Evolutionary conservation across 2,888 invertebrate genomes (phyloP), one percentile per base, ranked within the genome.

Genomic region (Ormia ochracea): DNA sequence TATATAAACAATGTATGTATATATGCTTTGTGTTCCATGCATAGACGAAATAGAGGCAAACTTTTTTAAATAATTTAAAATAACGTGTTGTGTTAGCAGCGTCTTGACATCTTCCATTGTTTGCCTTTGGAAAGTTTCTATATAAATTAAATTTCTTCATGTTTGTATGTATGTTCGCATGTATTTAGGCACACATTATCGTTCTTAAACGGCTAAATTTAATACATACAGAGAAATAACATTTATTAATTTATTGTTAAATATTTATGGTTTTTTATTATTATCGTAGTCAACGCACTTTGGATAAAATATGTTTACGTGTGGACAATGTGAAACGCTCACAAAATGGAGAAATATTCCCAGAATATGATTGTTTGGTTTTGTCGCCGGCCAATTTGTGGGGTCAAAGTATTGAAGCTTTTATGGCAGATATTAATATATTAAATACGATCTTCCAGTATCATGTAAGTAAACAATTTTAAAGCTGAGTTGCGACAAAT

Each of bases 341-440:
- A 54, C 91, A 92, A 82, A 91, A 92, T 77, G 92, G 93, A 38
- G 91, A 90, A 63, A 91, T 96, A 69, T 91, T 98, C 81, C 98
- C 98, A 0, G 96, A 98, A 88, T 98, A 96, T 88, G 95, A 94
- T 88, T 98, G 98, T 89, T 91, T 98, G 26, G 91, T 97, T 41
- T 90, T 98, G 7, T 98, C 98, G 0, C 98, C 98, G 0, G 97
- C 97, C 5, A 97, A 96, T 90, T 92, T 98, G 75, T 98, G 98
- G 98, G 94, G 94, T 83, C 94, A 96, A 87, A 95, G 95, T 88
- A 91, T 93, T 31, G 93, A 95, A 84, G 91, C 93, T 45, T 97
- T 96, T 88, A 93, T 94, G 63, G 91, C 94, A 82, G 97, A 97
- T 88, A 91, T 93, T 10, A 94, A 95, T 86, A 93, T 97, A 82